Evolutionary conservation across 2,888 invertebrate species (phyloP).

Genomic region (Odontothrips loti): DNA sequence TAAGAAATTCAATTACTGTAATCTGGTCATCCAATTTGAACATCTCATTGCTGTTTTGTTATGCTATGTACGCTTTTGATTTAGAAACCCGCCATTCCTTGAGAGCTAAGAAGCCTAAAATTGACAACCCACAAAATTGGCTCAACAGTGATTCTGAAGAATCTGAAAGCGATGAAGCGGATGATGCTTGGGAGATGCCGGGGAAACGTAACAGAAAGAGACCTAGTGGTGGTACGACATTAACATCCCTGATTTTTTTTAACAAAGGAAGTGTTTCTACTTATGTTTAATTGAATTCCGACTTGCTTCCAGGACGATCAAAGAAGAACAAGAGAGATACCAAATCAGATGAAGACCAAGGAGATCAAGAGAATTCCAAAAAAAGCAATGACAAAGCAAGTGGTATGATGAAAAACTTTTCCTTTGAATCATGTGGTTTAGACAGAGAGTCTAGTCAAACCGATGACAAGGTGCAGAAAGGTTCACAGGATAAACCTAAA

Average conservation of each 20-base stretch:
- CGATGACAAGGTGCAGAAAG: not conserved
- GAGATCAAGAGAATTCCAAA: not conserved
- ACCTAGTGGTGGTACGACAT: not conserved
- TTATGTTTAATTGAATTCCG: too few relatives aligned
- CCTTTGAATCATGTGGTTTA: not conserved
- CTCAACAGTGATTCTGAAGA: not conserved
- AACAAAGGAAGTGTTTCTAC: not conserved
- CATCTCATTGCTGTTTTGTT: too few relatives aligned
- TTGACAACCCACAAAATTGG: not conserved
- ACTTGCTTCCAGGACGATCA: not conserved
- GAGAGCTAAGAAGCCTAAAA: not conserved
- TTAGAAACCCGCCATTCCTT: not conserved
- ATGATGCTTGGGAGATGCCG: not conserved
- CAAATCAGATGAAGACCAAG: conserved; percentile 27
- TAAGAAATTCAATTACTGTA: too few relatives aligned
- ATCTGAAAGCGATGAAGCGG: not conserved
- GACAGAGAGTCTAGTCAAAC: not conserved
- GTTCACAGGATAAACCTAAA: not conserved
- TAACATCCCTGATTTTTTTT: not conserved
- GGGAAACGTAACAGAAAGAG: not conserved
- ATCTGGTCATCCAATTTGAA: not conserved
- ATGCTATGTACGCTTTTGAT: not conserved
- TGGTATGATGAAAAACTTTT: not conserved
- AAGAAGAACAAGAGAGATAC: not conserved
- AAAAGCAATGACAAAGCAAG: not conserved